Evolutionary conservation across 2,113 vertebrate genomes (phyloP).

Genomic region (Parus major): DNA sequence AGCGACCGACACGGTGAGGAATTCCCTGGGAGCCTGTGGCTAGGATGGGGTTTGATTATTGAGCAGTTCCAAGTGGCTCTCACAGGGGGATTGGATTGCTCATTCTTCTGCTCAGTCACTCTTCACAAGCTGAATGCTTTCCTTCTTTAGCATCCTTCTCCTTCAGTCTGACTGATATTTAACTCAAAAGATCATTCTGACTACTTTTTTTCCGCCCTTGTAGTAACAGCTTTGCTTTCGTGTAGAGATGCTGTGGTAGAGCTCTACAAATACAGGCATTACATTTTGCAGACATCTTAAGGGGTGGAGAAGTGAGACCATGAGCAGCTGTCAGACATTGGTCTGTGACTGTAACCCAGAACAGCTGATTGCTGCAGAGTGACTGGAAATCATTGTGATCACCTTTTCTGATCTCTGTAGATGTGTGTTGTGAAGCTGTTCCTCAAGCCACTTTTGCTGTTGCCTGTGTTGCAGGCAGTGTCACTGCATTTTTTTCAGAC

Average conservation of each 20-base stretch:
- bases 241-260: not conserved
- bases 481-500: not conserved
- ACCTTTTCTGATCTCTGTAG: not conserved
- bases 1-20: slow-evolving; percentile 89
- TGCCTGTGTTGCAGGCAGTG: not conserved
- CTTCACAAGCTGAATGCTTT: not conserved
- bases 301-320: not conserved
- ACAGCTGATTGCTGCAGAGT: not conserved
- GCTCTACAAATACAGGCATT: not conserved
- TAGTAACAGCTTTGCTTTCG: not conserved
- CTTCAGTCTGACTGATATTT: not conserved
- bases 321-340: not conserved
- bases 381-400: not conserved
- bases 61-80: not conserved
- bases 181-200: not conserved
- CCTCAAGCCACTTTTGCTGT: not conserved
- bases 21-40: not conserved
- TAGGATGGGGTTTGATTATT: not conserved
- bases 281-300: not conserved
- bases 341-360: not conserved
- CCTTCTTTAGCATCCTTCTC: not conserved
- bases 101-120: not conserved
- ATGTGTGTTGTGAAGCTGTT: not conserved
- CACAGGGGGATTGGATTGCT: not conserved
- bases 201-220: not conserved